These are phyloP conservation scores for Morpho helenor DNA, from an alignment of 2,888 invertebrate species.

Conservation along the genomic window DNA sequence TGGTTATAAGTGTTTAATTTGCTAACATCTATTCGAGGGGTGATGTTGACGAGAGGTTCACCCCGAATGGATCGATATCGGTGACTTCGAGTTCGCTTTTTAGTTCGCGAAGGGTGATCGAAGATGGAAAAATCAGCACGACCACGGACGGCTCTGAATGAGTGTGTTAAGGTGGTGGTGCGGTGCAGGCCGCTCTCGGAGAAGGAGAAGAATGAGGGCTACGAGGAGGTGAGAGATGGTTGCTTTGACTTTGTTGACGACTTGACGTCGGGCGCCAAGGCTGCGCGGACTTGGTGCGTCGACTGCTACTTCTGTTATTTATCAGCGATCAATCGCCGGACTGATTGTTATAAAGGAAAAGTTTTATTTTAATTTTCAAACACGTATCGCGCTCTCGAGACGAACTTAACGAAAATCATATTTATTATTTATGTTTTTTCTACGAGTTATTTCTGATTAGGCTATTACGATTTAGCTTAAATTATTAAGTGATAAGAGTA, in stretches of 20 bases:
- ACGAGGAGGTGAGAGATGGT: slow-evolving; percentile 75
- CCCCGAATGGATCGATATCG: slow-evolving; percentile 75
- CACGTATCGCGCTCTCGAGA: slow-evolving; percentile 13
- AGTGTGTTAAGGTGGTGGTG: slow-evolving; percentile 97
- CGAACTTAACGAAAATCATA: neutral
- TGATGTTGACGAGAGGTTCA: slow-evolving; percentile 60
- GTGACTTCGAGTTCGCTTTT: slow-evolving; percentile 58
- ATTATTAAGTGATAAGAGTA: slow-evolving; percentile 11
- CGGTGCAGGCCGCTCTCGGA: slow-evolving; percentile 96
- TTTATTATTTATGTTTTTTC: neutral
- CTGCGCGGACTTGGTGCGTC: slow-evolving; percentile 56
- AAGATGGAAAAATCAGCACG: slow-evolving; percentile 74
- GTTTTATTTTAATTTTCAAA: too few species aligned
- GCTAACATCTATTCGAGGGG: slow-evolving; percentile 43
- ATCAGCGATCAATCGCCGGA: neutral
- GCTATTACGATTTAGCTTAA: slow-evolving; percentile 2
- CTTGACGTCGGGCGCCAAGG: slow-evolving; percentile 30
- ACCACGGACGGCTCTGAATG: slow-evolving; percentile 81
- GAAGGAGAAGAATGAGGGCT: slow-evolving; percentile 88
- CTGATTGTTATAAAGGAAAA: neutral
- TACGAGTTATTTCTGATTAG: neutral
- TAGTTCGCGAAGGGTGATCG: slow-evolving; percentile 44
- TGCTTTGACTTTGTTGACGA: slow-evolving; percentile 40
- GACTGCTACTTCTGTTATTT: slow-evolving; percentile 8
- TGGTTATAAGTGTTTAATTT: slow-evolving; percentile 28